These are phyloP conservation scores for Aphidius gifuensis DNA, from an alignment of 1,140 invertebrate genomes.

Conservation along the genomic window DNA sequence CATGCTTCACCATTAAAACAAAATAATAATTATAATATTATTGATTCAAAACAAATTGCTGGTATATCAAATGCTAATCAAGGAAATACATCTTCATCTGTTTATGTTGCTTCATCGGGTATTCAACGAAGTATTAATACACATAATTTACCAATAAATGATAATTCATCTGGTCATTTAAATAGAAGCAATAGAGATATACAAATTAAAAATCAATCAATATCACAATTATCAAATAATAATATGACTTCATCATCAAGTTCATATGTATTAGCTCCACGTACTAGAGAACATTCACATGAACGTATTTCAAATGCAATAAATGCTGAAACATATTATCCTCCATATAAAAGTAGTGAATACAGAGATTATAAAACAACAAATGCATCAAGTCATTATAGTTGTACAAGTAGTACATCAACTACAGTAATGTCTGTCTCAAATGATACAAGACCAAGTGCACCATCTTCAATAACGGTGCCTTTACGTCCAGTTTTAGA, in stretches of 20 bases:
- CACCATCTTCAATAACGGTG: constrained; percentile 24
- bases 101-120: constrained; percentile 29
- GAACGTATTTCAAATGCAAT: background rate
- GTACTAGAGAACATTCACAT: background rate
- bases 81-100: constrained; percentile 22
- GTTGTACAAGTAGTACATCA: constrained; percentile 41
- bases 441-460: constrained; percentile 31
- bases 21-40: constrained; percentile 40
- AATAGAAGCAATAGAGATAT: constrained; percentile 44
- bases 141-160: constrained; percentile 57
- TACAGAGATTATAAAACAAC: constrained; percentile 44
- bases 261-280: background rate
- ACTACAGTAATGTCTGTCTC: constrained; percentile 40
- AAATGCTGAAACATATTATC: constrained; percentile 2
- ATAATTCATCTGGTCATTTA: constrained; percentile 54
- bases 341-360: constrained; percentile 26
- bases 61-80: constrained; percentile 19
- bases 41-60: constrained; percentile 33
- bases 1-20: constrained; percentile 10
- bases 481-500: constrained; percentile 33
- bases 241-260: constrained; percentile 21
- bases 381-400: constrained; percentile 45
- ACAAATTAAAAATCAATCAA: constrained; percentile 34
- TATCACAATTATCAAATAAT: constrained; percentile 29
- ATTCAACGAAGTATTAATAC: constrained; percentile 40